Evolutionary conservation across 2,113 vertebrate species (phyloP).

Genomic region (Plecotus auritus): DNA sequence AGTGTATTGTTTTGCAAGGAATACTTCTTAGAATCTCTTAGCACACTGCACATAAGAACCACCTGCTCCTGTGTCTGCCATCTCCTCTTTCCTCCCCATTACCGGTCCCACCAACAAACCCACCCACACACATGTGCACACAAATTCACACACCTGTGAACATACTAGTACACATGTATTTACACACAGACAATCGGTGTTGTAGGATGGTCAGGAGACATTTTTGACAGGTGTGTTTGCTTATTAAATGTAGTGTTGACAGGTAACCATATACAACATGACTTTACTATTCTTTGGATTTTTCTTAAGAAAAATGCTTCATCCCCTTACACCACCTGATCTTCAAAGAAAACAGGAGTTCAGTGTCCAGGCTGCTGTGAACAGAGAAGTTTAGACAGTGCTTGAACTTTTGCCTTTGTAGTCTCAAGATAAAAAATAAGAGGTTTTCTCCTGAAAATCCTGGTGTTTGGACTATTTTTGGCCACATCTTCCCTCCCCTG

Average conservation of each 20-base stretch:
- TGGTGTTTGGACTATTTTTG: background rate
- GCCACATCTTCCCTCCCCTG: background rate
- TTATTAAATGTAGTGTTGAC: background rate
- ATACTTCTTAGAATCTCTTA: background rate
- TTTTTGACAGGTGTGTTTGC: too few species aligned
- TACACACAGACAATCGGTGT: accelerated
- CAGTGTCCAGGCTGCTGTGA: background rate
- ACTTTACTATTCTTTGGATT: background rate
- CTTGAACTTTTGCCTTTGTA: background rate
- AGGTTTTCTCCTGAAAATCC: conserved; percentile 35
- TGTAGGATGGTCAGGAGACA: background rate
- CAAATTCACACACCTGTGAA: background rate
- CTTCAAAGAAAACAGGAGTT: background rate
- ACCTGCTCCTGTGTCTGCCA: background rate
- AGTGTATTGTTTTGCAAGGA: background rate
- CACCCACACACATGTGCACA: accelerated
- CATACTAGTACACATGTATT: too few species aligned
- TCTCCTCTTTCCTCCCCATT: background rate
- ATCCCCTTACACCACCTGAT: background rate
- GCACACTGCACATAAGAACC: background rate
- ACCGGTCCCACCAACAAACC: too few species aligned
- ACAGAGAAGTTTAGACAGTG: background rate
- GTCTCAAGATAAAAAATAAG: conserved; percentile 36
- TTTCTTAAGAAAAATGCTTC: background rate
- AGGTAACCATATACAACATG: background rate